Evolutionary conservation across 2,113 vertebrate species (phyloP).

Genomic region (Varanus salvator): DNA sequence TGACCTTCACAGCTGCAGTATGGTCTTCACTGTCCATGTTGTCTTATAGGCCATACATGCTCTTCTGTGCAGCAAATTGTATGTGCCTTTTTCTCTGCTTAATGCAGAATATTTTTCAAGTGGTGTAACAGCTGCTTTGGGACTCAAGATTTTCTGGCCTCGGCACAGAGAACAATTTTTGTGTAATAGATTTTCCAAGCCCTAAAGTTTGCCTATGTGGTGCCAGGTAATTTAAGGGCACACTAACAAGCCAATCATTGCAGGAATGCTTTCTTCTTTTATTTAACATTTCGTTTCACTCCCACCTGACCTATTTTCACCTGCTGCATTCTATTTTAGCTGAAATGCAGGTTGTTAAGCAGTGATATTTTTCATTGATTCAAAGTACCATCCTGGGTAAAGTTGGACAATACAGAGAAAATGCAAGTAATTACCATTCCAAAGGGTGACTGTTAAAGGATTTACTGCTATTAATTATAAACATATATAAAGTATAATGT

Average conservation of each 20-base stretch:
- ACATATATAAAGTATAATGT: not conserved
- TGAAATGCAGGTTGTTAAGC: slow-evolving; percentile 38
- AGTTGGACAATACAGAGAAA: not conserved
- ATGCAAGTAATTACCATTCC: not conserved
- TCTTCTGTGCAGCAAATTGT: not conserved
- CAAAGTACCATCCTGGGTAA: not conserved
- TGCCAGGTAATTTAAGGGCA: slow-evolving; percentile 37
- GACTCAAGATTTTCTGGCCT: not conserved
- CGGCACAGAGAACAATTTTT: slow-evolving; percentile 1
- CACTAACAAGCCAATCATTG: slow-evolving; percentile 12
- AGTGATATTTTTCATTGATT: slow-evolving; percentile 3
- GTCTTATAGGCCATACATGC: not conserved
- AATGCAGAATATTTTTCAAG: not conserved
- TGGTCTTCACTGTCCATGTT: not conserved
- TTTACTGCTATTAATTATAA: slow-evolving; percentile 25
- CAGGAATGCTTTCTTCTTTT: not conserved
- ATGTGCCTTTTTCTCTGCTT: not conserved
- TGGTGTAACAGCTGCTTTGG: slow-evolving; percentile 21
- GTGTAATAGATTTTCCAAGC: slow-evolving; percentile 13
- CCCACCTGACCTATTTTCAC: slow-evolving; percentile 35
- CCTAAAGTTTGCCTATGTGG: slow-evolving; percentile 20
- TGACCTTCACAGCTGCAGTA: not conserved
- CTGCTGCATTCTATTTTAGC: slow-evolving; percentile 39
- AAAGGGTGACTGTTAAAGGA: not conserved
- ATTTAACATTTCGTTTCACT: slow-evolving; percentile 40